These are phyloP conservation scores for Tachuris rubrigastra DNA, from an alignment of 2,113 vertebrate species.

Conservation along the genomic window DNA sequence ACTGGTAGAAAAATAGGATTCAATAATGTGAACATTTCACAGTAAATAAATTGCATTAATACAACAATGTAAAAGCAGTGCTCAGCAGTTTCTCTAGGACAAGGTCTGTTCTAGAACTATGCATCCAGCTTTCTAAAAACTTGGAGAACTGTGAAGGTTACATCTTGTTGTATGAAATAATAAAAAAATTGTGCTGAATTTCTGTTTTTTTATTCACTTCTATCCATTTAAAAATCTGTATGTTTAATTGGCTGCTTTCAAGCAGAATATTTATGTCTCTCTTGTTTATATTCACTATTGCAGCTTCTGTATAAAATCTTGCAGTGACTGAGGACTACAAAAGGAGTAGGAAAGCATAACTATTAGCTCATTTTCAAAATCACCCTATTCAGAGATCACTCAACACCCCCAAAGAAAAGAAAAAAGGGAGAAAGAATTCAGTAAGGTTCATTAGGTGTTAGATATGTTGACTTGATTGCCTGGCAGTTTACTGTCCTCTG, in stretches of 20 bases:
- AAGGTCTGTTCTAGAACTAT: neutral
- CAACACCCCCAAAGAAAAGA: accelerated
- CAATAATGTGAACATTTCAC: conserved; percentile 49
- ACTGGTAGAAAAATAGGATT: conserved; percentile 41
- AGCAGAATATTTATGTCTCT: neutral
- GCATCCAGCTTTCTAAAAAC: neutral
- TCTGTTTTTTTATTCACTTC: neutral
- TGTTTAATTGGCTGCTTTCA: neutral
- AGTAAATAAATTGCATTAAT: conserved; percentile 65
- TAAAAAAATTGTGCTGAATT: neutral
- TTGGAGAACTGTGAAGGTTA: neutral
- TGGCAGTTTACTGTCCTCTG: neutral
- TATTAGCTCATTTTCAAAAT: neutral
- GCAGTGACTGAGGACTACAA: neutral
- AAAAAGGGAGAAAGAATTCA: neutral
- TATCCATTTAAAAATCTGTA: neutral
- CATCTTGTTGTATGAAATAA: neutral
- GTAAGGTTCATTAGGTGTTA: neutral
- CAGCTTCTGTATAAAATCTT: neutral
- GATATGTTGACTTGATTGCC: neutral
- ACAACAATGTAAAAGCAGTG: conserved; percentile 32
- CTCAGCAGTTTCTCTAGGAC: conserved; percentile 47
- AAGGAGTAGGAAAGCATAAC: neutral
- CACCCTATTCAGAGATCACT: neutral
- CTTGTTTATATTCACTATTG: neutral